Base-by-base conservation (phyloP, 2,797 vertebrate genomes). In the Dromococcyx pavoninus region DNA sequence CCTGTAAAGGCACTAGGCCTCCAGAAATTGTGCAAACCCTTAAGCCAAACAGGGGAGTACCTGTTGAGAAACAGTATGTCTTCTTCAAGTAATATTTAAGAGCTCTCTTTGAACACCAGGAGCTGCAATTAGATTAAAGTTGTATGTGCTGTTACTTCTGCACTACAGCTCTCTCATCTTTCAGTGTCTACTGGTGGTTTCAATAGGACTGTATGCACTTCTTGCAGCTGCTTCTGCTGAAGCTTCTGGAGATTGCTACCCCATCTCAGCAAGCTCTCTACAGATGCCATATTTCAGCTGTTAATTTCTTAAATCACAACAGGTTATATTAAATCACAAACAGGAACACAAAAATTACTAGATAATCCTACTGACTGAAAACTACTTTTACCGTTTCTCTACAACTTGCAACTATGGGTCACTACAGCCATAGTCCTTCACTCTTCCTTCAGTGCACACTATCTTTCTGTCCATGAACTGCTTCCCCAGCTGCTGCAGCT, bases 111-210 rank as follows among this genome's bases (percentile, higher is more conserved):
- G 14, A 71, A 25, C n/a, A 78, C 53, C 17, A 41, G 21, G 33
- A 77, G 30, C 61, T 67, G 46, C 35, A 53, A 22, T 57, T 56
- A 54, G 9, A 43, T 69, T 69, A 33, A 66, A 82, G 28, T 64
- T 0, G 2, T 32, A 27, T 7, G 2, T 64, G 15, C 4, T 1
- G 1, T 9, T 75, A 24, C 32, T 80, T 43, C 46, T 25, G 19
- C 27, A 30, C 9, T 44, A 76, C 11, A 27, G 33, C 6, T 12
- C 50, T 57, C 65, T 51, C 3, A 1, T 10, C 35, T 78, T 30
- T 28, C 30, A 39, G 46, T 8, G 7, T 23, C 22, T 87, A 30
- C 37, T 51, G 71, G 46, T 11, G 10, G 22, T 48, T 48, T 48
- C 46, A 48, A 12, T 23, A 21, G 46, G 46, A 24, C 22, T 48